phyloP scores from a whole-genome alignment of 2,797 vertebrate species.

The Gymnocypris eckloni region DNA sequence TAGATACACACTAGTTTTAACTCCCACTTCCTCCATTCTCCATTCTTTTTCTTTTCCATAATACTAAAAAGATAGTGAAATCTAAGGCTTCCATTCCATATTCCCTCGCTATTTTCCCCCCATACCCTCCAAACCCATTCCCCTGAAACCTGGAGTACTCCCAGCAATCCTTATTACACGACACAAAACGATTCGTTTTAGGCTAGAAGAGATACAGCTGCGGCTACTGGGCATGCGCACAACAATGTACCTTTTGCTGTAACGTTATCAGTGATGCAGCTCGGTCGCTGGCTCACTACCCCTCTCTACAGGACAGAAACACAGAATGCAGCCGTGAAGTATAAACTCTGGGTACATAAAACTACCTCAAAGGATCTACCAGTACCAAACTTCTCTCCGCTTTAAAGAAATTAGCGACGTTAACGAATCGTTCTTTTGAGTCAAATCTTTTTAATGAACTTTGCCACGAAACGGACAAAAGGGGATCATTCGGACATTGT shows the following conservation, averaged over 20 bases:
- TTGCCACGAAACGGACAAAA: not conserved
- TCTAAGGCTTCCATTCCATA: too few species aligned
- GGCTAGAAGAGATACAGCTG: not conserved
- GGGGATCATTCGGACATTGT: not conserved
- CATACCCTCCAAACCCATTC: too few species aligned
- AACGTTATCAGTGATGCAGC: not conserved
- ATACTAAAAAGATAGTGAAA: too few species aligned
- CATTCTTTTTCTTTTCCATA: too few species aligned
- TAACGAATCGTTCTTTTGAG: not conserved
- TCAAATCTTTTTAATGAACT: not conserved
- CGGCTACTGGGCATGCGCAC: not conserved
- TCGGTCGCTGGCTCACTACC: not conserved
- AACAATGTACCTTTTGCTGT: not conserved
- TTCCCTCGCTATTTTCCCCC: too few species aligned
- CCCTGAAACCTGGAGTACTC: too few species aligned
- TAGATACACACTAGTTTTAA: too few species aligned
- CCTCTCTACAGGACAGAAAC: not conserved
- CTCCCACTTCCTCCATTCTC: too few species aligned
- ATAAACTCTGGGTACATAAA: not conserved
- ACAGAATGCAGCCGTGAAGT: not conserved
- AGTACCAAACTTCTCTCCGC: not conserved
- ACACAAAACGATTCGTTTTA: not conserved
- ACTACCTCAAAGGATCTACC: not conserved
- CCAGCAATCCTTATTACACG: not conserved
- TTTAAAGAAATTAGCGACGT: not conserved